Percentiles rank a stretch among this genome's conserved stretches.
Evolutionary conservation across 2,888 invertebrate genomes (phyloP).

Genomic region (Cryptosula pallasiana): DNA sequence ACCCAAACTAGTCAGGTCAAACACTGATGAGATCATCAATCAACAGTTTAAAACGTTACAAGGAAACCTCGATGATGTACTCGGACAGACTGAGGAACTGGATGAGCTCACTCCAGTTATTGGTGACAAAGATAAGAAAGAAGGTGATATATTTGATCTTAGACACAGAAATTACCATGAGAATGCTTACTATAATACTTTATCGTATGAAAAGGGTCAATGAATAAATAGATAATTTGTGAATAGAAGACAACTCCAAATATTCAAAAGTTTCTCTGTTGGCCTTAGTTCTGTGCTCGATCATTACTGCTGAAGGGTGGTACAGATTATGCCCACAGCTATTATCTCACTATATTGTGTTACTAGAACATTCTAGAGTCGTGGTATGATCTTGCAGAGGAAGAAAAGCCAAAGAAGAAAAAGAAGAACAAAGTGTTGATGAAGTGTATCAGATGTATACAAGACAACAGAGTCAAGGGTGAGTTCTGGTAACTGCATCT

Average conservation of each 20-base stretch:
- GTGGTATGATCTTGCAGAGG: background rate
- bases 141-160: background rate
- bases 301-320: no score
- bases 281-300: no score
- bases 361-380: no score
- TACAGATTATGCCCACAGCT: no score
- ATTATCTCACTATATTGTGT: no score
- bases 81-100: conserved; percentile 2
- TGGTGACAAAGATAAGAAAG: background rate
- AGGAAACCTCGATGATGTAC: conserved; percentile 5
- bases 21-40: conserved; percentile 11
- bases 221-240: no score
- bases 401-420: background rate
- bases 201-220: no score
- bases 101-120: background rate
- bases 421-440: background rate
- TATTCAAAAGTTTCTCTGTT: no score
- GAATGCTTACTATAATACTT: no score
- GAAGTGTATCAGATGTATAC: conserved; percentile 21
- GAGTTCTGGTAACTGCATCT: no score
- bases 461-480: conserved; percentile 24
- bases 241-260: no score
- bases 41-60: conserved; percentile 16
- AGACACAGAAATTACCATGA: conserved; percentile 2
- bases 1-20: background rate